Base-by-base conservation (phyloP, 2,888 invertebrate species). In the Aleiodes leptofemur region DNA sequence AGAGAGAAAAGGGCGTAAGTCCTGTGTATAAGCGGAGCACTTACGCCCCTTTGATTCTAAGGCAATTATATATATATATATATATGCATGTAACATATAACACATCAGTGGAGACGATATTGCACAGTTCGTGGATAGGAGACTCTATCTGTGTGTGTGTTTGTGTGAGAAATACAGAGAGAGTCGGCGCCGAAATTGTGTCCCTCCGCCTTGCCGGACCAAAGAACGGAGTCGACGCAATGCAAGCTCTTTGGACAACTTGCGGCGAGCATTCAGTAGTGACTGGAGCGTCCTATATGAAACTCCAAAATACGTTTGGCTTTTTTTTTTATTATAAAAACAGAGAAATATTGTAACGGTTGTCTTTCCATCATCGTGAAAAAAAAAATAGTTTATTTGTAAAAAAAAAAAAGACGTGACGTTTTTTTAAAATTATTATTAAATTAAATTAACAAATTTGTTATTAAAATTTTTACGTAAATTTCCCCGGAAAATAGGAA, bases 191-290 rank as follows among this genome's bases (percentile, higher is more conserved):
- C 76, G 76, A 80, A 79, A 80, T 23, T 77, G 76, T 68, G 68
- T 76, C 76, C 74, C 80, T 72, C 76, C 78, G 78, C 70, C 66
- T 68, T 72, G 81, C 74, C 82, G 77, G 77, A 83, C 80, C 82
- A 81, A 80, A 77, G 78, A 81, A 79, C 84, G 83, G 88, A 87
- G 89, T 88, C 89, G 89, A 88, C 89, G 89, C 89, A 88, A 81
- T 87, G 86, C 83, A 87, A 86, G 87, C 87, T 87, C 83, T 79
- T 23, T 80, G 80, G 50, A 80, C 85, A 84, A 84, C 88, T 89
- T 87, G 87, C 88, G 86, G 86, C 86, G 86, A 86, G 87, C 86
- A 82, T 79, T 88, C 89, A 89, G 89, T 89, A 87, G 87, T 87
- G 88, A 87, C 86, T 86, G 86, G 87, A 86, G 86, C 86, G 84